Evolutionary conservation across 2,888 invertebrate genomes (phyloP), one percentile per base, ranked within the genome.

Genomic region (Polymixis flavicincta): DNA sequence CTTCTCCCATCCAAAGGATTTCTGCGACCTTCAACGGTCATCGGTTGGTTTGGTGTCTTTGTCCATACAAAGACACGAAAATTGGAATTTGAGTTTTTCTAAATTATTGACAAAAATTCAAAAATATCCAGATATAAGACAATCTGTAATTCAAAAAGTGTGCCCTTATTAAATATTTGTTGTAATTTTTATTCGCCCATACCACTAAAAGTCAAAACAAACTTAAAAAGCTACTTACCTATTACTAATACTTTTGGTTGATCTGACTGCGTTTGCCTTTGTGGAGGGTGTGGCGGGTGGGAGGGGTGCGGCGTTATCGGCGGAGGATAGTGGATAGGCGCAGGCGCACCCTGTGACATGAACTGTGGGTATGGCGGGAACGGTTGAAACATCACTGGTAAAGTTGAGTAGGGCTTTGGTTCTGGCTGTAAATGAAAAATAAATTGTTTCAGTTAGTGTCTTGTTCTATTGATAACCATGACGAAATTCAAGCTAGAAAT

Each of bases 231-330:
- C 5, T 14, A 61, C 83, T 93, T 92, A 97, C 97, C 97, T 92
- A 97, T 89, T 80, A 97, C 94, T 73, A 97, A 93, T 77, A 97
- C 95, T 92, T 97, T 97, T 22, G 96, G 93, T 66, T 95, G 94
- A 52, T 97, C 97, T 2, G 92, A 89, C 71, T 94, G 95, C 13
- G 92, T 87, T 4, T 93, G 91, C 80, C 94, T 90, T 19, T 92
- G 94, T n/a, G 92, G 81, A 19, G 92, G 79, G 0, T 90, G 85
- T 4, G 88, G 84, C 5, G 91, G 85, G 73, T 94, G 93, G 0
- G 88, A 91, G 67, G 90, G 94, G 87, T 94, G 93, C 76, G 89
- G 96, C 85, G 93, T 93, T 86, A 93, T 94, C 79, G 91, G 97
- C 80, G 92, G 96, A 78, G 90, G 97, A 90, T 95, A 92, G 94